These are phyloP conservation scores for Drosophila gaucha DNA, from an alignment of 2,888 invertebrate species.

Conservation along the genomic window DNA sequence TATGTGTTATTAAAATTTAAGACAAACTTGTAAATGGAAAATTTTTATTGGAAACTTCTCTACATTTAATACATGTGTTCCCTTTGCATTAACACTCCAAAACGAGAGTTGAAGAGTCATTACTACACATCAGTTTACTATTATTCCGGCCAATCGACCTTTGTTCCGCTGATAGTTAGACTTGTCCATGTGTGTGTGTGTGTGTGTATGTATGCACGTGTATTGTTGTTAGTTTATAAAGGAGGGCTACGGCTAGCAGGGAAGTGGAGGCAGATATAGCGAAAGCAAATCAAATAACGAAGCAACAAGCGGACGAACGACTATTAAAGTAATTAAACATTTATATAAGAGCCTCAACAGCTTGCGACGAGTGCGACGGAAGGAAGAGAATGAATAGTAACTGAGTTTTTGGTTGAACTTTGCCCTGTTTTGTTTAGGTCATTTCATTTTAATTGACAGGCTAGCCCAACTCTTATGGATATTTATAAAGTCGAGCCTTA, in stretches of 20 bases:
- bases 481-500: no score
- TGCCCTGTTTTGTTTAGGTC: background rate
- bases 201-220: background rate
- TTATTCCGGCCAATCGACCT: constrained; percentile 17
- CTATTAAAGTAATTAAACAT: constrained; percentile 40
- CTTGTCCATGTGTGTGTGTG: background rate
- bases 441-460: background rate
- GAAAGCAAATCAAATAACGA: constrained; percentile 12
- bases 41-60: background rate
- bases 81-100: constrained; percentile 8
- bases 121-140: constrained; percentile 15
- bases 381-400: background rate
- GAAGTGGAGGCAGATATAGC: background rate
- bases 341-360: constrained; percentile 45
- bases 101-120: constrained; percentile 19
- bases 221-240: constrained; percentile 14
- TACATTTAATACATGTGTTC: background rate
- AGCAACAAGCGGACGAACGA: constrained; percentile 23
- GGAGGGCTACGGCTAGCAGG: background rate
- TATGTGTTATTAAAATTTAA: background rate
- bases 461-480: background rate
- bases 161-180: constrained; percentile 26
- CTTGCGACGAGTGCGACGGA: constrained; percentile 9
- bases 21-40: constrained; percentile 12
- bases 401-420: background rate